Percentiles rank a stretch among this genome's conserved stretches.
Evolutionary conservation across 2,888 invertebrate genomes (phyloP).

Genomic region (Zootermopsis nevadensis): DNA sequence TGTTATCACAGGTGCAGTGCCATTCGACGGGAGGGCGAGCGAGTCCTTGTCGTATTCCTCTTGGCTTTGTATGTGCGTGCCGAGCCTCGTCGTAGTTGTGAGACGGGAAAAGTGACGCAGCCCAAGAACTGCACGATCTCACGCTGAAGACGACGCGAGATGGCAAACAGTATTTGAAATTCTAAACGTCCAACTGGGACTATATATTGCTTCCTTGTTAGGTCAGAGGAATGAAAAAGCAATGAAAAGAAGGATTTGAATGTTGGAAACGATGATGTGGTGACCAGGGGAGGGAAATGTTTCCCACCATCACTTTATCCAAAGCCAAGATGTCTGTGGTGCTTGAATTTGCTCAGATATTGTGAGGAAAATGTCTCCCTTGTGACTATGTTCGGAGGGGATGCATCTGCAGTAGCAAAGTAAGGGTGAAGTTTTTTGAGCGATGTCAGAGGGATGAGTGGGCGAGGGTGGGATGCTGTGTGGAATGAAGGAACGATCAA

Average conservation of each 20-base stretch:
- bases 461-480: slow-evolving; percentile 26
- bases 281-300: slow-evolving; percentile 27
- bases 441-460: slow-evolving; percentile 31
- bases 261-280: slow-evolving; percentile 39
- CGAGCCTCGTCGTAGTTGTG: background rate
- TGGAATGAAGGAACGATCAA: slow-evolving; percentile 40
- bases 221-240: slow-evolving; percentile 43
- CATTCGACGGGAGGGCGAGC: no score
- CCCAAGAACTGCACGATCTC: background rate
- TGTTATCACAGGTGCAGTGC: no score
- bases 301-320: slow-evolving; percentile 18
- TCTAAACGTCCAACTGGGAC: slow-evolving; percentile 44
- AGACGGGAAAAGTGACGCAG: background rate
- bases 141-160: background rate
- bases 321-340: slow-evolving; percentile 34
- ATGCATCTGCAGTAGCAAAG: slow-evolving; percentile 31
- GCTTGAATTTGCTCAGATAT: slow-evolving; percentile 48
- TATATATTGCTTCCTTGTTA: slow-evolving; percentile 48
- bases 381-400: slow-evolving; percentile 38
- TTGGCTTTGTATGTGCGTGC: no score
- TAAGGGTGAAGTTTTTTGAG: slow-evolving; percentile 35
- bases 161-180: slow-evolving; percentile 41
- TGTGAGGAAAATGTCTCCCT: slow-evolving; percentile 48
- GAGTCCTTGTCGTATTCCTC: no score
- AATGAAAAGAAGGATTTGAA: slow-evolving; percentile 49